phyloP scores from a whole-genome alignment of 2,888 invertebrate species.

The Tiliacea aurago region DNA sequence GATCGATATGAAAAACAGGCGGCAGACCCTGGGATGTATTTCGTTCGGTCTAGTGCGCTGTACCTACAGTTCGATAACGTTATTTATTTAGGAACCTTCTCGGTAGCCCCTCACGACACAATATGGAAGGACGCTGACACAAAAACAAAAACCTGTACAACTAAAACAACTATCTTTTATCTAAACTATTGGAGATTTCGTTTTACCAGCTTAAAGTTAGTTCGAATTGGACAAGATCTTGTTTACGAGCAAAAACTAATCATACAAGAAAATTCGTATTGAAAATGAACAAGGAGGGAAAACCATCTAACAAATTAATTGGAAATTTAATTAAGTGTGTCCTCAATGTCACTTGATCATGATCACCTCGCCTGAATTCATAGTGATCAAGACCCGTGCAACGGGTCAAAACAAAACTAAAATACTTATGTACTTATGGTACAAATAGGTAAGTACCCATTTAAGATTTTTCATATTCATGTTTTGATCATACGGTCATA shows the following conservation, averaged over 20 bases:
- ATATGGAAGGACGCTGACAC: conserved; percentile 29
- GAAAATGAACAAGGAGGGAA: not conserved
- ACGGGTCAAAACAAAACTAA: not conserved
- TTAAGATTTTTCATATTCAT: not conserved
- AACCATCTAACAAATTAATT: conserved; percentile 23
- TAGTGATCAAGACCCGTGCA: not conserved
- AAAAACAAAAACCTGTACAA: conserved; percentile 43
- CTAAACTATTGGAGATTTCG: not conserved
- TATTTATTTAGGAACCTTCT: conserved; percentile 75
- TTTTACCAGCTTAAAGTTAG: not conserved
- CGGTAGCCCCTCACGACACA: conserved; percentile 51
- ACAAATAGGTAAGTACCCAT: not conserved
- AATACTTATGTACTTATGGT: not conserved
- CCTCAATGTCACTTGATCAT: not conserved
- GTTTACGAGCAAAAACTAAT: conserved; percentile 7
- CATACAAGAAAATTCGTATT: not conserved
- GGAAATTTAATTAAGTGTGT: conserved; percentile 35
- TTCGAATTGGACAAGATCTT: conserved; percentile 6
- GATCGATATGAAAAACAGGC: conserved; percentile 61
- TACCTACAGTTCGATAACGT: conserved; percentile 63
- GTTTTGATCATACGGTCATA: conserved; percentile 15
- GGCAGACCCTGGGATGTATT: conserved; percentile 54
- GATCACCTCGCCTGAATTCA: not conserved
- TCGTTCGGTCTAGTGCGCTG: conserved; percentile 65
- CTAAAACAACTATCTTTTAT: conserved; percentile 14